Conservation (phyloP, 2,888 invertebrate genomes). For the Luperina testacea region DNA sequence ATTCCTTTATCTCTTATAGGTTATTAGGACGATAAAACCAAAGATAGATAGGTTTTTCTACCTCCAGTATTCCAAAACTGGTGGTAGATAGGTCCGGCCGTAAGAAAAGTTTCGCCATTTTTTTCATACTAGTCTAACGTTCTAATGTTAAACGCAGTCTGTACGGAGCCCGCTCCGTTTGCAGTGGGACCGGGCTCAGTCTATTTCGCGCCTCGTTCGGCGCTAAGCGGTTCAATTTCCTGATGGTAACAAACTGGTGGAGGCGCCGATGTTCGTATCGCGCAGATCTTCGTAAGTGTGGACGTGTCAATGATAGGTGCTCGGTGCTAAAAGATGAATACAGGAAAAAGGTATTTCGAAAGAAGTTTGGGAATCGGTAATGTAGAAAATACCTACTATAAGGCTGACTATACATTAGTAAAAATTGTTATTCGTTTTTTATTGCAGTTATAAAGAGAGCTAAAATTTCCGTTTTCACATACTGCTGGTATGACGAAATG, state of each 20-base stretch:
- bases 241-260: slow-evolving; percentile 58
- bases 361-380: background rate
- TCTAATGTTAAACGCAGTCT: background rate
- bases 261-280: slow-evolving; percentile 44
- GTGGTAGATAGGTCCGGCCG: too few species aligned
- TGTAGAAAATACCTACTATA: background rate
- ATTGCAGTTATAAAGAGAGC: background rate
- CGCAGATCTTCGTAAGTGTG: slow-evolving; percentile 44
- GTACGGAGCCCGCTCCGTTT: background rate
- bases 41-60: too few species aligned
- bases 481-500: background rate
- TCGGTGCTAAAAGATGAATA: background rate
- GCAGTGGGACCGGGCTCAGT: slow-evolving; percentile 35
- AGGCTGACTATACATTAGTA: background rate
- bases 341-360: background rate
- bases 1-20: too few species aligned
- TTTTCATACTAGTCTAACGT: background rate
- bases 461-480: background rate
- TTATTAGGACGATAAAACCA: too few species aligned
- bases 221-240: slow-evolving; percentile 66
- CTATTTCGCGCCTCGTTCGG: slow-evolving; percentile 61
- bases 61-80: too few species aligned
- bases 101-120: too few species aligned
- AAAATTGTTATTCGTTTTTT: background rate
- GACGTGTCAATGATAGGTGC: slow-evolving; percentile 33